Percentiles rank a stretch among this genome's conserved stretches.
Conservation (phyloP, 2,888 invertebrate species). For the Sphaerophoria taeniata region DNA sequence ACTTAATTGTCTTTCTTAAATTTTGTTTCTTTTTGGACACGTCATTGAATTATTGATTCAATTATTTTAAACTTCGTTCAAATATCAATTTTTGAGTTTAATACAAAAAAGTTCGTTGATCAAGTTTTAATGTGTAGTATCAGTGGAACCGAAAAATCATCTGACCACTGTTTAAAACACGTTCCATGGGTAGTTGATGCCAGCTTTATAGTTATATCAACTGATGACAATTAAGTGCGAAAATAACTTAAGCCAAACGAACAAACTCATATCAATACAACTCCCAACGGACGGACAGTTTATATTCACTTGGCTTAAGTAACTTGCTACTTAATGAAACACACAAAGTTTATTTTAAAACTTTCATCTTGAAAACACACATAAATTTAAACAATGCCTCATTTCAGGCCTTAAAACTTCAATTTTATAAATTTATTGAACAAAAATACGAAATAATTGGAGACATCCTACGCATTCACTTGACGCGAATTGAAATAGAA, state of each 20-base stretch:
- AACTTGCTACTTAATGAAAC: slow-evolving; percentile 80
- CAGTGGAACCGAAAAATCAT: too few species aligned
- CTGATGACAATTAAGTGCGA: slow-evolving; percentile 77
- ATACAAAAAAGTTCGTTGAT: too few species aligned
- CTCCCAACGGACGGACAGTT: slow-evolving; percentile 79
- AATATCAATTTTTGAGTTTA: too few species aligned
- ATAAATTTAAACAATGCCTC: neutral
- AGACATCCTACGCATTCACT: slow-evolving; percentile 78
- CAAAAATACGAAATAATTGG: neutral
- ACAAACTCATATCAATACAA: slow-evolving; percentile 80
- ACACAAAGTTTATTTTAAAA: neutral
- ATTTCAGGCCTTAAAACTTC: neutral
- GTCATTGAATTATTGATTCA: too few species aligned
- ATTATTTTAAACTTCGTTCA: too few species aligned
- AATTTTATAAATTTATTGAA: neutral
- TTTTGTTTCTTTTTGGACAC: too few species aligned
- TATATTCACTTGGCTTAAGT: slow-evolving; percentile 83
- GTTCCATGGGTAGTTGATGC: too few species aligned
- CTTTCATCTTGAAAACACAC: neutral
- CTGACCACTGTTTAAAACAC: too few species aligned
- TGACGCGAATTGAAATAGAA: slow-evolving; percentile 81
- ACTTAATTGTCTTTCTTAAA: too few species aligned
- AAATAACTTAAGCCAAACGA: slow-evolving; percentile 84
- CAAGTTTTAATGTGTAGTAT: too few species aligned
- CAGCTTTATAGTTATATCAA: slow-evolving; percentile 14